These are phyloP conservation scores for Pantherophis alleghaniensis DNA, from an alignment of 2,797 vertebrate species.

Conservation along the genomic window DNA sequence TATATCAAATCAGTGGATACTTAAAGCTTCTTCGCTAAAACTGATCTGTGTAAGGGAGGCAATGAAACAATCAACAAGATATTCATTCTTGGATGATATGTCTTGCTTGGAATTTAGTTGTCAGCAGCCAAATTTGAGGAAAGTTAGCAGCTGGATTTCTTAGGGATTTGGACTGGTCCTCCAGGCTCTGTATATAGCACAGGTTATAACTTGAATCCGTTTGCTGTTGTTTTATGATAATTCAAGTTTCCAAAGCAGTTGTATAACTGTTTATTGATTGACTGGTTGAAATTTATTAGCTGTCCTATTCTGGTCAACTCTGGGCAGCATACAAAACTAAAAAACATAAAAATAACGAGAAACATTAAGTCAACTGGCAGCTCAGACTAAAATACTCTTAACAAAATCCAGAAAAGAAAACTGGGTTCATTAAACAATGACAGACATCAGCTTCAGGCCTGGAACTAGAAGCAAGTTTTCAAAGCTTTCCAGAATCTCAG, in stretches of 20 bases:
- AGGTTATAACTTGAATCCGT: neutral
- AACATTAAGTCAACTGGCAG: neutral
- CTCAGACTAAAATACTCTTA: neutral
- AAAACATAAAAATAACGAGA: neutral
- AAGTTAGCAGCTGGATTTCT: neutral
- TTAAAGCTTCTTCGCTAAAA: constrained; percentile 36
- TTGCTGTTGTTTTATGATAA: neutral
- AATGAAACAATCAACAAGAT: constrained; percentile 20
- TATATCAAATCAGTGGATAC: neutral
- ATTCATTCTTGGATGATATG: constrained; percentile 39
- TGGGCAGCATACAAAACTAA: neutral
- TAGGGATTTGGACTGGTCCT: constrained; percentile 34
- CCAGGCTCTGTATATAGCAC: constrained; percentile 52
- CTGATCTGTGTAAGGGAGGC: constrained; percentile 16
- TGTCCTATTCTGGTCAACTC: neutral
- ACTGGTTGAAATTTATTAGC: neutral
- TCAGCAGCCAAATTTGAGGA: constrained; percentile 14
- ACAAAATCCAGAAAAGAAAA: neutral
- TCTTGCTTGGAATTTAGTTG: constrained; percentile 49
- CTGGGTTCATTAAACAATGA: neutral
- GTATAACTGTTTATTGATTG: neutral
- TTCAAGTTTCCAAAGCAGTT: neutral
- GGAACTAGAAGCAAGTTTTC: neutral
- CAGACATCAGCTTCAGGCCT: neutral
- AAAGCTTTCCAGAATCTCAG: neutral